Base-by-base conservation (phyloP, 2,888 invertebrate genomes). In the Drosophila multiciliata region DNA sequence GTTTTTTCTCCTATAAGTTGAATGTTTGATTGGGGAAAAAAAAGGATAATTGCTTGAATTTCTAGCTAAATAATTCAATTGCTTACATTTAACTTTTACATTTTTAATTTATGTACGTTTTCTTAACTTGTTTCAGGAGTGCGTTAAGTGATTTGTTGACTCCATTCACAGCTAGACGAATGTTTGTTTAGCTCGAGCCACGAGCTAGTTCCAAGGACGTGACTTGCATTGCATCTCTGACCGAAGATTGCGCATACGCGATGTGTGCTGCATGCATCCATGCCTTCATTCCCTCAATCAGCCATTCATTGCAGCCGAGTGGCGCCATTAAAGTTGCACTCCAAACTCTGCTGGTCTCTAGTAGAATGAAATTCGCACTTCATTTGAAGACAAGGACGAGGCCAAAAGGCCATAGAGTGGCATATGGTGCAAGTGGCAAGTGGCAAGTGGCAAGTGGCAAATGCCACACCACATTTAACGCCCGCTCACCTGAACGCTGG, bases 391-490 rank as follows among this genome's bases (percentile, higher is more conserved):
- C 58, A 57, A 70, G 50, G 66, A 52, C 42, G 50, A 49, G 48
- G 61, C 73, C 65, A 67, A 80, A 73, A 80, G 73, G 78, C 79
- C 73, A 73, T 62, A 70, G 66, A 55, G 49, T 35, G 55, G 57
- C 63, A 66, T 73, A 62, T 52, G 36, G 36, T 45, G 73, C 68
- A 35, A 42, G 40, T 33, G 65, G 49, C 58, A 55, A 53, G 66
- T 52, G 71, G 73, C 71, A 26, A 33, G 32, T 15, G 53, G 40
- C 50, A 58, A 54, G 63, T 48, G 73, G 64, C 65, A 38, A 58
- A 36, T 48, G 68, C 78, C 67, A 79, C 66, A 77, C 74, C 83
- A 85, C 73, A 87, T 86, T 86, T 77, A 77, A 83, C 73, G 64
- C 23, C 26, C 62, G 78, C 70, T 66, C 55, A 78, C 58, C 70